phyloP scores from a whole-genome alignment of 2,797 vertebrate species.

The Helicolenus hilgendorfi region DNA sequence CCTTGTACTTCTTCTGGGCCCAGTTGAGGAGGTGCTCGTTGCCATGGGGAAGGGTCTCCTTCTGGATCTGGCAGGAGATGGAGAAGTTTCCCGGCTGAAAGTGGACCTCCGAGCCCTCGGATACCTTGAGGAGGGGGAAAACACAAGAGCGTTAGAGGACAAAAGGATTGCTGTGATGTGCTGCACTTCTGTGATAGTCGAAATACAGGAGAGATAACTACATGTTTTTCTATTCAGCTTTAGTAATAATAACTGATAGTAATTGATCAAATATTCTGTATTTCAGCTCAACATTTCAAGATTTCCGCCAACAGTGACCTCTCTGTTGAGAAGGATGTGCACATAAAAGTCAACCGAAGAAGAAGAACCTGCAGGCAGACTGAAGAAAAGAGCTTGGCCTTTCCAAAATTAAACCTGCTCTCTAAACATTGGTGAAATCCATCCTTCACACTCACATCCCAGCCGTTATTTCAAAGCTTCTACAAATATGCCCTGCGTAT shows the following conservation, averaged over 20 bases:
- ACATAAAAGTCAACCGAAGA: constrained; percentile 52
- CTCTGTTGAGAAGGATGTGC: constrained; percentile 55
- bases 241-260: neutral
- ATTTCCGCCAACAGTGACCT: constrained; percentile 31
- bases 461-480: constrained; percentile 57
- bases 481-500: constrained; percentile 57
- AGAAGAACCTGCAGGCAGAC: constrained; percentile 22
- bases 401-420: constrained; percentile 70
- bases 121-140: constrained; percentile 88
- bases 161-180: constrained; percentile 12
- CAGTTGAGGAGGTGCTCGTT: constrained; percentile 95
- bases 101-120: constrained; percentile 91
- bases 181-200: neutral
- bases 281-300: constrained; percentile 1
- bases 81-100: constrained; percentile 93
- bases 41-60: constrained; percentile 91
- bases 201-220: neutral
- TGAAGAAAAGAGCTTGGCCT: constrained; percentile 17
- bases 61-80: constrained; percentile 86
- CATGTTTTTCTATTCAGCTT: constrained; percentile 7
- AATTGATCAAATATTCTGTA: neutral
- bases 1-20: constrained; percentile 94
- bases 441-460: constrained; percentile 55
- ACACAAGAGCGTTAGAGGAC: constrained; percentile 32
- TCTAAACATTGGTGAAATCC: constrained; percentile 63